Evolutionary conservation across 2,113 vertebrate species (phyloP).

Genomic region (Chaetura pelagica): DNA sequence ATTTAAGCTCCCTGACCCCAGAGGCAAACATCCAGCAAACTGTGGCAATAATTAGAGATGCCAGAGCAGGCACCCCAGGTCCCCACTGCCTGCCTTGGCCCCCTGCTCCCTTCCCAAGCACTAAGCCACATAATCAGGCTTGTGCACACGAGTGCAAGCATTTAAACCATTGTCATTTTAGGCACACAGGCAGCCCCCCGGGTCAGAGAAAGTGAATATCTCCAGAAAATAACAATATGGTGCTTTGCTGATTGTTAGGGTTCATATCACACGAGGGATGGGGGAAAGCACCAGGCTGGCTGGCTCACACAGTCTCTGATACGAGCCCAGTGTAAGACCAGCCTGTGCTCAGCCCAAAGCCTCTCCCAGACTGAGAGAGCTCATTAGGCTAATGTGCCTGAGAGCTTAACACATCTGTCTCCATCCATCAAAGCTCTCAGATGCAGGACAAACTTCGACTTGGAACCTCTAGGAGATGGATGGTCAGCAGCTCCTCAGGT

Average conservation of each 20-base stretch:
- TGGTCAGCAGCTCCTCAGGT: background rate
- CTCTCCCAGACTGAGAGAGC: background rate
- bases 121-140: fast-evolving
- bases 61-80: background rate
- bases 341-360: background rate
- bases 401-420: too few relatives aligned
- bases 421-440: background rate
- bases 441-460: background rate
- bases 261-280: too few relatives aligned
- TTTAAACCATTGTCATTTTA: background rate
- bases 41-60: background rate
- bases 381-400: fast-evolving
- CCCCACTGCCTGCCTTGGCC: fast-evolving
- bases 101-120: background rate
- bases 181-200: background rate
- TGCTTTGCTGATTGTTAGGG: background rate
- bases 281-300: background rate
- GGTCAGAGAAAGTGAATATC: background rate
- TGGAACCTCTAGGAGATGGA: background rate
- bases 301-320: background rate
- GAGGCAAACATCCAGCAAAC: background rate
- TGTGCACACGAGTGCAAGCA: background rate
- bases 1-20: background rate
- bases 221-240: background rate
- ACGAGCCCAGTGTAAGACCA: fast-evolving